These are phyloP conservation scores for Hippasteria phrygiana DNA, from an alignment of 53 echinoderm and acorn worm genomes.

Conservation along the genomic window DNA sequence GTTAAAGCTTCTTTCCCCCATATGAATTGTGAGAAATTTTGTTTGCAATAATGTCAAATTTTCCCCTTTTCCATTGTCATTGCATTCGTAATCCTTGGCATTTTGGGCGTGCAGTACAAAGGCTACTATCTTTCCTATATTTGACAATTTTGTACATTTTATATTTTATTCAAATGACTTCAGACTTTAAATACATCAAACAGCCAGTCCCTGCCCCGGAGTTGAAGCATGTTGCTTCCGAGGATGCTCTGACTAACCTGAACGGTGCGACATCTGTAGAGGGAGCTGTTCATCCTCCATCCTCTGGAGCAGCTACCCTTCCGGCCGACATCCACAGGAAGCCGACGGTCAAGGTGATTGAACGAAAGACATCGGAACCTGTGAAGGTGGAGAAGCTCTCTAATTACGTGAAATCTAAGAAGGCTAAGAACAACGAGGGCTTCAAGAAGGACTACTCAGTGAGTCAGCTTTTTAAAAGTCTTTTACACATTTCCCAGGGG, in stretches of 20 bases:
- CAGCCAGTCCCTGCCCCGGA: not conserved
- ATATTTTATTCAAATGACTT: not conserved
- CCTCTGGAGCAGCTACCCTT: not conserved
- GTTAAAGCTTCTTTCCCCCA: not conserved
- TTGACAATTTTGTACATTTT: not conserved
- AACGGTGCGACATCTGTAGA: not conserved
- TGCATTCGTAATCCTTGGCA: no score
- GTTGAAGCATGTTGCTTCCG: conserved; percentile 48
- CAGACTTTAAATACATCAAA: not conserved
- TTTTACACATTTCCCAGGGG: not conserved
- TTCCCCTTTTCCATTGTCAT: no score
- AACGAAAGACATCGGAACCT: conserved; percentile 27
- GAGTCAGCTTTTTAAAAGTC: not conserved
- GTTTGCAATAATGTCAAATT: no score
- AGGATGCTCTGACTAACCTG: conserved; percentile 59
- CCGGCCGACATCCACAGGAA: conserved; percentile 26
- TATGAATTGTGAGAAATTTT: not conserved
- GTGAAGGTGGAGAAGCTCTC: conserved; percentile 75
- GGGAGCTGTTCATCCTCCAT: not conserved
- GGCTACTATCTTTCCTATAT: no score
- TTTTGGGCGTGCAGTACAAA: no score
- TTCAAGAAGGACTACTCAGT: conserved; percentile 83
- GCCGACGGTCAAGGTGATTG: not conserved
- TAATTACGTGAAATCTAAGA: conserved; percentile 74
- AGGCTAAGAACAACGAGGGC: conserved; percentile 64